Evolutionary conservation across 2,113 vertebrate species (phyloP).

Genomic region (Tapirus terrestris): DNA sequence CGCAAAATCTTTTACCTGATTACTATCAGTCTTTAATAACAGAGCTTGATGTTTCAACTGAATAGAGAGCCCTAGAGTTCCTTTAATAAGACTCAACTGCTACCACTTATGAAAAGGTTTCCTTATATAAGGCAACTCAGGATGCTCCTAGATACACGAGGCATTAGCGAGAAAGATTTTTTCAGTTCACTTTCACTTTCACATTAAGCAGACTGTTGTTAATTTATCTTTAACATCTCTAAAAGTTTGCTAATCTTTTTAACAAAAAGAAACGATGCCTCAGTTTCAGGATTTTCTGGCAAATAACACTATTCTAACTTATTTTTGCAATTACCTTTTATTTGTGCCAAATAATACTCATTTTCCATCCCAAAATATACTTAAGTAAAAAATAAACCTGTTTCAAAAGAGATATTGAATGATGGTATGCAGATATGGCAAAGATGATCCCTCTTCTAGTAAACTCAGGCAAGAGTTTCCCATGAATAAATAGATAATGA

Average conservation of each 20-base stretch:
- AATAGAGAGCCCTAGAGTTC: neutral
- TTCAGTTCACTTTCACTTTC: slow-evolving; percentile 2
- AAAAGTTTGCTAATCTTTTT: neutral
- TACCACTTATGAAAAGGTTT: slow-evolving; percentile 36
- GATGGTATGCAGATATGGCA: neutral
- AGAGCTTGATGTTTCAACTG: neutral
- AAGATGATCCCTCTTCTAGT: slow-evolving; percentile 3
- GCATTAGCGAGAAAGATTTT: neutral
- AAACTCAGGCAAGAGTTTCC: neutral
- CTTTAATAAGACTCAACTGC: neutral
- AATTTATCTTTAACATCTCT: neutral
- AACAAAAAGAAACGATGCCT: neutral
- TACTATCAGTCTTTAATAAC: neutral
- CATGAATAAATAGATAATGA: neutral
- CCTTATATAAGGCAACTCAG: neutral
- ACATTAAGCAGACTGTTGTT: neutral
- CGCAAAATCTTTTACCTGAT: slow-evolving; percentile 22
- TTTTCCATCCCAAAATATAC: neutral
- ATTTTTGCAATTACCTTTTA: slow-evolving; percentile 35
- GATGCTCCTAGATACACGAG: neutral
- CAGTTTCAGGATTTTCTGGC: slow-evolving; percentile 11
- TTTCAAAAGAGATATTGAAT: neutral
- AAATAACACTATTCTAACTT: neutral
- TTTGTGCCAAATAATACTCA: slow-evolving; percentile 10
- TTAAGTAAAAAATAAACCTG: neutral